phyloP scores from a whole-genome alignment of 2,113 vertebrate genomes.

The Sardina pilchardus region DNA sequence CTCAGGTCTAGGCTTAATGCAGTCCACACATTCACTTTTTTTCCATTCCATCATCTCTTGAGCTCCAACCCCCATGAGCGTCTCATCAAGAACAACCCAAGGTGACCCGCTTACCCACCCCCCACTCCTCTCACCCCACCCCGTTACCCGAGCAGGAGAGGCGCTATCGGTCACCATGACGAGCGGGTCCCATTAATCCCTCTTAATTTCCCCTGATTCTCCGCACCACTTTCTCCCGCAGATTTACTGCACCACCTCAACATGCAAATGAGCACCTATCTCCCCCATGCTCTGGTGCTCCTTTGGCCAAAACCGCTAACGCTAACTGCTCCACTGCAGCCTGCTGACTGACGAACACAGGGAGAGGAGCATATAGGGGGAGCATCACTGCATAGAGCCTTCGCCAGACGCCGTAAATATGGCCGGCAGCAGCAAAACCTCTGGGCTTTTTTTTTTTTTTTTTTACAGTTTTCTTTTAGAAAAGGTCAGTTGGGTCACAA shows the following conservation, averaged over 20 bases:
- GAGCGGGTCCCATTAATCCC: constrained; percentile 48
- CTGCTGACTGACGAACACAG: not conserved
- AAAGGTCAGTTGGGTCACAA: not conserved
- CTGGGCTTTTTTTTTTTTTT: too few species aligned
- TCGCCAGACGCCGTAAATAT: not conserved
- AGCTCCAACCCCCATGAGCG: not conserved
- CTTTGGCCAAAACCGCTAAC: constrained; percentile 8
- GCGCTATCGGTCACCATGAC: constrained; percentile 36
- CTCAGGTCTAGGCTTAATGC: too few species aligned
- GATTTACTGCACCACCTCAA: constrained; percentile 50
- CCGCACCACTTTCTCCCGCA: constrained; percentile 39
- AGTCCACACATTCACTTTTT: not conserved
- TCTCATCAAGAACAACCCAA: constrained; percentile 40
- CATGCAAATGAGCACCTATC: constrained; percentile 47
- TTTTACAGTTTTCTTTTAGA: not conserved
- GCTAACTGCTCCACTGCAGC: constrained; percentile 4
- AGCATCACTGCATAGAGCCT: not conserved
- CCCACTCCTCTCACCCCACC: constrained; percentile 10
- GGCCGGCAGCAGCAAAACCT: not conserved
- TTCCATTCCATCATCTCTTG: not conserved
- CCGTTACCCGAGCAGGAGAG: not conserved
- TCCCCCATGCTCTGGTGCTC: constrained; percentile 4
- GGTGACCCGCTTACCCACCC: constrained; percentile 41
- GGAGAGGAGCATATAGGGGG: not conserved
- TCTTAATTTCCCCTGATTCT: constrained; percentile 48